A percentile compares a stretch with the other conserved stretches of the same genome.
Conservation (phyloP, 2,113 vertebrate species). For the Vulpes lagopus region DNA sequence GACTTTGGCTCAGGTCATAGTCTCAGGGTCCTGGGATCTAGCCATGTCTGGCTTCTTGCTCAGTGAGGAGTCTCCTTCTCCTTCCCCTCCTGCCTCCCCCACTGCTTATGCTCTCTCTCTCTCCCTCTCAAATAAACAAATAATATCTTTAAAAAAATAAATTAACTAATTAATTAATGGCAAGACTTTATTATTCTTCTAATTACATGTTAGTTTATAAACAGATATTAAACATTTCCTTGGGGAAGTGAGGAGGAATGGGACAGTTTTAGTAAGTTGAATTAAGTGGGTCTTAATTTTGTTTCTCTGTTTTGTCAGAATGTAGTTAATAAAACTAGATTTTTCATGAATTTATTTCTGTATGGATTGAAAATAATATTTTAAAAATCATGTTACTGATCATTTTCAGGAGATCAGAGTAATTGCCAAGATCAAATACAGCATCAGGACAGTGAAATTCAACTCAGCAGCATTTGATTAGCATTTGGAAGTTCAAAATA, state of each 20-base stretch:
- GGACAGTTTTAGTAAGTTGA: not conserved
- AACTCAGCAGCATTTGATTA: slow-evolving; percentile 8
- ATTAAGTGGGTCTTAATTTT: slow-evolving; percentile 3
- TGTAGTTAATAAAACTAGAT: slow-evolving; percentile 49
- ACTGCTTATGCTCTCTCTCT: not conserved
- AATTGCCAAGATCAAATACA: not conserved
- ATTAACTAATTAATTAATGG: not conserved
- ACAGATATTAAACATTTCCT: not conserved
- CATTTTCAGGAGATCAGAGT: slow-evolving; percentile 41
- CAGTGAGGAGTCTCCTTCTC: not conserved
- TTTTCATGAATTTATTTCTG: slow-evolving; percentile 39
- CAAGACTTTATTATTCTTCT: not conserved
- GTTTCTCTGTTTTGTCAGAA: not conserved
- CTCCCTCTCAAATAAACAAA: not conserved
- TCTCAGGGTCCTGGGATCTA: not conserved
- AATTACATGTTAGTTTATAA: not conserved
- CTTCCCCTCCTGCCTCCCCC: not conserved
- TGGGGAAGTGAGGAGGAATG: fast-evolving
- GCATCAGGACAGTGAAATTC: slow-evolving; percentile 22
- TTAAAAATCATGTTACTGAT: not conserved
- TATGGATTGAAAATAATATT: not conserved
- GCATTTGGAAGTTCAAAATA: slow-evolving; percentile 11
- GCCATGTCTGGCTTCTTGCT: not conserved
- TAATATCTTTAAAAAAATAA: not conserved
- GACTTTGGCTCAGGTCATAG: not conserved